Conservation (phyloP, 2,113 vertebrate genomes). For the Cacatua alba region DNA sequence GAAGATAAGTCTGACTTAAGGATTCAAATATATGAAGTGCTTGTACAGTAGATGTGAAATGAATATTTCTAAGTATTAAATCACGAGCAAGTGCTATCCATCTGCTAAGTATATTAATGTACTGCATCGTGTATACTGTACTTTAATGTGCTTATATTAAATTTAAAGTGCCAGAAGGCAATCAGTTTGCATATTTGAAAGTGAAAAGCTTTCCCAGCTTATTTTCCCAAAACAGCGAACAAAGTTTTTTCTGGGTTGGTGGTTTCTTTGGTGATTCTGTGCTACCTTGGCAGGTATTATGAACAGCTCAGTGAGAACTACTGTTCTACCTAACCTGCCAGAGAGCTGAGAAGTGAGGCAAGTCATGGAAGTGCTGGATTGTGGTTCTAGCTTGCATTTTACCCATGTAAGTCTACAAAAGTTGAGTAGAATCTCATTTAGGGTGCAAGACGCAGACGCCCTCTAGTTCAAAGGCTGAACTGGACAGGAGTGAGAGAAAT, state of each 20-base stretch:
- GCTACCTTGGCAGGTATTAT: background rate
- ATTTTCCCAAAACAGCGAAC: background rate
- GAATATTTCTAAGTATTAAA: conserved; percentile 48
- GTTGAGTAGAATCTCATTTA: background rate
- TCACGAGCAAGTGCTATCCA: conserved; percentile 8
- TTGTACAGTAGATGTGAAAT: conserved; percentile 48
- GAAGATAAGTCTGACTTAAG: conserved; percentile 56
- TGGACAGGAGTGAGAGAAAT: background rate
- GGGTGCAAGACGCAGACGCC: background rate
- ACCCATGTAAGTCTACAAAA: background rate
- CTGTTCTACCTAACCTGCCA: background rate
- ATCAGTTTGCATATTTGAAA: conserved; percentile 16
- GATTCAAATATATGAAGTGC: conserved; percentile 65
- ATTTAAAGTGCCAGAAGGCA: conserved; percentile 44
- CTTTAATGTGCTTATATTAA: conserved; percentile 1
- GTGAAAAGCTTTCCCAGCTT: background rate
- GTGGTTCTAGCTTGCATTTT: background rate
- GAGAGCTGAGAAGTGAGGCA: background rate
- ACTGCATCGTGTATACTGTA: conserved; percentile 2
- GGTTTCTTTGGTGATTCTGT: background rate
- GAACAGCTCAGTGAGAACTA: background rate
- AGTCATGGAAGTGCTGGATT: background rate
- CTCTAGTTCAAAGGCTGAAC: background rate
- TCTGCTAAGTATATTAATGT: conserved; percentile 66
- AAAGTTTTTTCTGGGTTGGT: background rate